Evolutionary conservation across 2,888 invertebrate genomes (phyloP), one percentile per base, ranked within the genome.

Genomic region (Ormyrus pomaceus): DNA sequence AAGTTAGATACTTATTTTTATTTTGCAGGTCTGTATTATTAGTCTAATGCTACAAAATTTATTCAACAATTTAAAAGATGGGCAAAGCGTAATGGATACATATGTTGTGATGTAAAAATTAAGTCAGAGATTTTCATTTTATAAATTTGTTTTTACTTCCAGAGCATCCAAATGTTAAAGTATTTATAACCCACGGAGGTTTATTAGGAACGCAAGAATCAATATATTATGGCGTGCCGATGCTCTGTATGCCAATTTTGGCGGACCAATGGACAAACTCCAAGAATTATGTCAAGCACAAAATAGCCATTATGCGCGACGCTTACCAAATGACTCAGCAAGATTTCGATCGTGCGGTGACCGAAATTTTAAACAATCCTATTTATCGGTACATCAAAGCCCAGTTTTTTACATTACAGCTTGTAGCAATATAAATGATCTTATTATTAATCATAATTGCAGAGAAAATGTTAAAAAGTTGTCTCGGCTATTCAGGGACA

Each of bases 161-260:
- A 90, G 90, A 88, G 5, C 89, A 90, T 74, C 86, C 82, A 48
- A 89, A 90, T 53, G 70, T 88, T 19, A 87, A 81, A 79, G 87
- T 85, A 6, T 90, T 90, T 69, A 85, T 90, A 59, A 89, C 89
- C 6, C 90, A 90, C 11, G 88, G 90, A 3, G 90, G 90, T 5
- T 82, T 89, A 5, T 85, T 90, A 85, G 87, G 90, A 6, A 86
- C 87, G 3, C 88, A 88, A 73, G 90, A 90, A 75, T 86, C 90
- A 5, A 83, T 90, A 80, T 82, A 86, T 77, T 88, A 82, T 46
- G 89, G 86, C 0, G 87, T 90, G 1, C 90, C 90, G 0, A 86
- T 90, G 85, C 84, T 90, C 53, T 89, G 89, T 19, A 83, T 90
- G 46, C 90, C 90, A 7, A 76, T 89, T 9, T 87, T 88, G 56